Evolutionary conservation across 2,888 invertebrate genomes (phyloP).

Genomic region (Callyntrura guangdongensis): DNA sequence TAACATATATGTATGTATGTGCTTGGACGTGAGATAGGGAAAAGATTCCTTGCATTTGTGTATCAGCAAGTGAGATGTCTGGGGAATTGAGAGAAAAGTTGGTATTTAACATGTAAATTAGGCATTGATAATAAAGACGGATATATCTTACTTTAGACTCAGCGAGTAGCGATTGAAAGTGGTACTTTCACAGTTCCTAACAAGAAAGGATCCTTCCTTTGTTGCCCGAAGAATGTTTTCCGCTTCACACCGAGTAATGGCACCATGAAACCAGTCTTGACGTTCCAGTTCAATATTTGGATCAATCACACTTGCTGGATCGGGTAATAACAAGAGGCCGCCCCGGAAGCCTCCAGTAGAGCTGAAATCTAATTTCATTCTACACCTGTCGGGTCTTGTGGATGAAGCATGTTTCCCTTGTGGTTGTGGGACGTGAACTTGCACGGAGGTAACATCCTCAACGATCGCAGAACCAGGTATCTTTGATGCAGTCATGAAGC

Average conservation of each 20-base stretch:
- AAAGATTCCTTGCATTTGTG: too few relatives aligned
- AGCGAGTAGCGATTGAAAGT: constrained; percentile 97
- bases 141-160: constrained; percentile 94
- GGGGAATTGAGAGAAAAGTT: not conserved
- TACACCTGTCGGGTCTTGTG: constrained; percentile 81
- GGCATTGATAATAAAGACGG: not conserved
- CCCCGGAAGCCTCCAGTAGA: constrained; percentile 57
- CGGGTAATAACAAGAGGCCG: constrained; percentile 51
- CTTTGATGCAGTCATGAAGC: constrained; percentile 73
- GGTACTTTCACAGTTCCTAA: constrained; percentile 95
- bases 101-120: not conserved
- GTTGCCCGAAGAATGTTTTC: constrained; percentile 94
- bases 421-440: constrained; percentile 73
- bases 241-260: constrained; percentile 95
- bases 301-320: constrained; percentile 80
- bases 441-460: constrained; percentile 79
- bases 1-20: too few relatives aligned
- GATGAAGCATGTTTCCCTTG: constrained; percentile 27
- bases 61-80: not conserved
- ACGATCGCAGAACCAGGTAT: constrained; percentile 77
- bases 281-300: constrained; percentile 82
- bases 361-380: constrained; percentile 83
- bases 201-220: constrained; percentile 96
- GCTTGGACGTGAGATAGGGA: too few relatives aligned
- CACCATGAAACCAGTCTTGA: constrained; percentile 95